Evolutionary conservation across 2,888 invertebrate species (phyloP), one percentile per base, ranked within the genome.

Genomic region (Pardosa pseudoannulata): DNA sequence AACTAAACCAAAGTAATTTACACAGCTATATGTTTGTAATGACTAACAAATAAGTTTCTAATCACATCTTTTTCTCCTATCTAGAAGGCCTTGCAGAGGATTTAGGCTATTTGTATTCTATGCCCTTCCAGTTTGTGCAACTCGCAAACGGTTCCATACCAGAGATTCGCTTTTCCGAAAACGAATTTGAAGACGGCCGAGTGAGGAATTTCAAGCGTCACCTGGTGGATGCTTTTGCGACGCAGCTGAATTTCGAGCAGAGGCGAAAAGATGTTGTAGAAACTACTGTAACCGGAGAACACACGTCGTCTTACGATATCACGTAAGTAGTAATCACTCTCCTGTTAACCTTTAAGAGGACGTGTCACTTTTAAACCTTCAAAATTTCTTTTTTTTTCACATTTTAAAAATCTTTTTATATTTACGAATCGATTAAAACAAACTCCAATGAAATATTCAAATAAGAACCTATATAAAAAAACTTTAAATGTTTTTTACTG

Each of bases 171-270:
- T 89, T 89, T 32, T 36, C 82, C 2, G 88, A 88, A 46, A 74
- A 86, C 9, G 89, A 89, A 39, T 70, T 65, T 0, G 87, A 89
- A 36, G 68, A 72, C 9, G 68, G 64, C 0, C 39, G 73, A n/a
- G 76, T 89, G 6, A 82, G 86, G 19, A 89, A 89, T 28, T 89
- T 89, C 71, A 89, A 89, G 62, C 76, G 88, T 13, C 89, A 89
- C 23, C 76, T 89, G 0, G 82, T 81, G 1, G 89, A 88, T 64
- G 74, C 86, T 5, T 89, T 89, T 23, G 76, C 89, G 9, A 89
- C 89, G 9, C 83, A 89, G 56, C 73, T 89, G 23, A 71, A 46
- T 41, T 67, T 72, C 13, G 31, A 80, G 0, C 39, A 62, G 6
- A 62, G 13, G 28, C 62, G 71, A 0, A 46, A 74, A 7, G 64